A percentile compares a stretch with the other conserved stretches of the same genome.
phyloP scores from a whole-genome alignment of 2,888 invertebrate genomes.

The Clanis bilineata region DNA sequence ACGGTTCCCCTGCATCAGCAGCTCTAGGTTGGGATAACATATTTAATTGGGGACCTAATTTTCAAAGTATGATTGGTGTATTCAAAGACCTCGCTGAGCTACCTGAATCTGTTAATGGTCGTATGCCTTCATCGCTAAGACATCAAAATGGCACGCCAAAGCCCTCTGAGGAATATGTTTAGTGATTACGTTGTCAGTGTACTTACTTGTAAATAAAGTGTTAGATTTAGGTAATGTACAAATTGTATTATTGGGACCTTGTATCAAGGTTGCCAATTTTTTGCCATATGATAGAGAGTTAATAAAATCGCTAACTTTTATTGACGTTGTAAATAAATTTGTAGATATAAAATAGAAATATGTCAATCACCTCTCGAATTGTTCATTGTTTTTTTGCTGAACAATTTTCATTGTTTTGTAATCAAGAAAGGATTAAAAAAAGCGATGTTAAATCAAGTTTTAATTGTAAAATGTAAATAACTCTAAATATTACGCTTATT shows the following conservation, averaged over 20 bases:
- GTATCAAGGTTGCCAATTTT: constrained; percentile 76
- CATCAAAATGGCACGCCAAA: constrained; percentile 90
- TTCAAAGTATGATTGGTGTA: constrained; percentile 96
- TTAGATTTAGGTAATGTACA: constrained; percentile 58
- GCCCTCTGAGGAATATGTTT: constrained; percentile 95
- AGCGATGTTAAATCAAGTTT: not conserved
- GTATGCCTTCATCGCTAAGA: constrained; percentile 88
- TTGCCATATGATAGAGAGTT: constrained; percentile 67
- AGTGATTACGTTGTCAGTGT: constrained; percentile 27
- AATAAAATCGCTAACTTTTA: not conserved
- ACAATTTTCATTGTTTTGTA: not conserved
- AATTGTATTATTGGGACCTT: constrained; percentile 67
- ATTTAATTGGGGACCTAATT: constrained; percentile 98
- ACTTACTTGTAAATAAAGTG: constrained; percentile 43
- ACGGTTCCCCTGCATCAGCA: constrained; percentile 89
- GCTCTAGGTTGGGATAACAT: constrained; percentile 96
- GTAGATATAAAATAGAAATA: not conserved
- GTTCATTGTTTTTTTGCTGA: constrained; percentile 4
- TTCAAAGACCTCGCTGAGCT: constrained; percentile 98
- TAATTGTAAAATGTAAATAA: constrained; percentile 33
- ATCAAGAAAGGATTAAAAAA: not conserved
- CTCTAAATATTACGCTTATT: constrained; percentile 23
- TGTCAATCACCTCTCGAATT: not conserved
- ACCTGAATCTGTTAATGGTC: constrained; percentile 90
- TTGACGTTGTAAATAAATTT: not conserved